Evolutionary conservation across 2,113 vertebrate species (phyloP).

Genomic region (Chionomys nivalis): DNA sequence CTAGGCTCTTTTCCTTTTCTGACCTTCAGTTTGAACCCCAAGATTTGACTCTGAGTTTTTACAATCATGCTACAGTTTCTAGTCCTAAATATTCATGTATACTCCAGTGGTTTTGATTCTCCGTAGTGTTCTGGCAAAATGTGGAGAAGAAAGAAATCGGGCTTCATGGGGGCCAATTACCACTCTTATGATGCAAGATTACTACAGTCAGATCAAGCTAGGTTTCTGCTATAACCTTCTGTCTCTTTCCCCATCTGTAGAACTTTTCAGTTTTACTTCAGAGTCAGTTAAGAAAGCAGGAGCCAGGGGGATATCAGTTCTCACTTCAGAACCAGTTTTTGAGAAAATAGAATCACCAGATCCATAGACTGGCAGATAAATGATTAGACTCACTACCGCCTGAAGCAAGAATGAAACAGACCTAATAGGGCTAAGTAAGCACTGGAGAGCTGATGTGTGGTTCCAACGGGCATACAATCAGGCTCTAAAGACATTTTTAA

Average conservation of each 20-base stretch:
- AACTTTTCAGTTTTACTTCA: neutral
- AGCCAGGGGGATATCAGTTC: neutral
- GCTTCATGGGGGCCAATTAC: neutral
- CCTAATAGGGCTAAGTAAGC: neutral
- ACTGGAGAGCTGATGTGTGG: neutral
- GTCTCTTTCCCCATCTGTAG: neutral
- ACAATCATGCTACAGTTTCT: no score
- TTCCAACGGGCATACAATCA: neutral
- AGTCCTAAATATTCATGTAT: neutral
- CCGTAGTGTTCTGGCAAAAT: neutral
- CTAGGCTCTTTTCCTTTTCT: no score
- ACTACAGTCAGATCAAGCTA: neutral
- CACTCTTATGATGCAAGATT: neutral
- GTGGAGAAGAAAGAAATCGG: neutral
- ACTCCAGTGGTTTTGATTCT: neutral
- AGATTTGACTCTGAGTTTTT: no score
- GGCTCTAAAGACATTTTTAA: neutral
- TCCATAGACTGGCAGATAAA: neutral
- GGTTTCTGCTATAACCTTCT: no score
- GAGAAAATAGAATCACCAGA: neutral
- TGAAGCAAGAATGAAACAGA: neutral
- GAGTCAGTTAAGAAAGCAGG: neutral
- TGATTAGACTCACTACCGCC: neutral
- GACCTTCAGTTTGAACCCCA: no score
- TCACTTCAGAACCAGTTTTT: neutral